These are phyloP conservation scores for Spondyliosoma cantharus DNA, from an alignment of 2,797 vertebrate species.

Conservation along the genomic window DNA sequence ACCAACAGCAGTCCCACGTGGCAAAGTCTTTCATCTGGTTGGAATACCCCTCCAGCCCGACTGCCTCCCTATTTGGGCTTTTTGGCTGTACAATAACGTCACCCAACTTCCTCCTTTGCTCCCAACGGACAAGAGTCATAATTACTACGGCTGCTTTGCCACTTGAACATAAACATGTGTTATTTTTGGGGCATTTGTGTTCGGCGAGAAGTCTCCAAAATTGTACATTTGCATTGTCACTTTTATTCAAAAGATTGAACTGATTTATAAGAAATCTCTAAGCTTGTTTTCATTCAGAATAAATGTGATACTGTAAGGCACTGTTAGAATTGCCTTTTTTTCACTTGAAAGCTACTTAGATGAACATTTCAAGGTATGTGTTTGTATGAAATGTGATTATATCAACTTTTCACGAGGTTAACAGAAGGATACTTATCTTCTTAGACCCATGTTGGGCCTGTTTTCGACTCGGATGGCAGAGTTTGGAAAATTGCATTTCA, in stretches of 20 bases:
- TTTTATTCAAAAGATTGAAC: neutral
- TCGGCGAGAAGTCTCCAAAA: no score
- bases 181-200: neutral
- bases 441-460: slow-evolving; percentile 1
- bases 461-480: slow-evolving; percentile 29
- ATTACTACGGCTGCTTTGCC: neutral
- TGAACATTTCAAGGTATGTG: slow-evolving; percentile 18
- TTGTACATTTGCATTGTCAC: neutral
- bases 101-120: slow-evolving; percentile 22
- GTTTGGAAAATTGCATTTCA: slow-evolving; percentile 60
- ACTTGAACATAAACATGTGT: neutral
- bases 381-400: slow-evolving; percentile 37
- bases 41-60: neutral
- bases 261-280: neutral
- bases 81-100: neutral
- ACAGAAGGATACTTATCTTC: slow-evolving; percentile 30
- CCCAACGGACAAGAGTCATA: slow-evolving; percentile 10
- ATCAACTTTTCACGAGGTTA: slow-evolving; percentile 32
- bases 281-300: neutral
- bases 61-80: neutral
- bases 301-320: neutral
- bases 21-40: slow-evolving; percentile 10
- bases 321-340: neutral
- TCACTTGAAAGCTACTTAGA: slow-evolving; percentile 19
- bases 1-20: neutral